phyloP scores from a whole-genome alignment of 1,140 invertebrate species.

The Lepidotrigona ventralis region DNA sequence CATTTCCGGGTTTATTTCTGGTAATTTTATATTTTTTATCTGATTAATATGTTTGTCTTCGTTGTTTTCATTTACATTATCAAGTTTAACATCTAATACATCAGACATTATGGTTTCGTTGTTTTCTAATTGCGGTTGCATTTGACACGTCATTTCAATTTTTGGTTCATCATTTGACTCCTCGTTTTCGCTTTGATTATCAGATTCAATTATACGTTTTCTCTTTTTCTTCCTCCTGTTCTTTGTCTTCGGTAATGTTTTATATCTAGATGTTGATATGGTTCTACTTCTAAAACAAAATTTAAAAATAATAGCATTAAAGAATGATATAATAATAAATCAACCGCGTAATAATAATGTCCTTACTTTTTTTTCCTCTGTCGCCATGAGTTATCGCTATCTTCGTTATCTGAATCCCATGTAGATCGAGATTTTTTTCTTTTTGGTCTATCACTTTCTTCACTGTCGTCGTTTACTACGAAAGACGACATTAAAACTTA shows the following conservation, averaged over 20 bases:
- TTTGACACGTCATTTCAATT: constrained; percentile 36
- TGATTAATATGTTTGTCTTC: constrained; percentile 31
- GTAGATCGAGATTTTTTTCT: constrained; percentile 80
- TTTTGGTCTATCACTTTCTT: constrained; percentile 81
- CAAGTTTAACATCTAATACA: constrained; percentile 25
- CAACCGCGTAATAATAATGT: background rate
- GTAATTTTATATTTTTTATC: constrained; percentile 27
- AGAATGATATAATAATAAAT: background rate
- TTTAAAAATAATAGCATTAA: background rate
- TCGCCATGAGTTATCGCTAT: constrained; percentile 83
- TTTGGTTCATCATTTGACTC: constrained; percentile 69
- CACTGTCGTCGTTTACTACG: constrained; percentile 81
- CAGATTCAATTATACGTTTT: constrained; percentile 78
- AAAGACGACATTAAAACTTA: constrained; percentile 11
- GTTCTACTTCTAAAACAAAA: constrained; percentile 69
- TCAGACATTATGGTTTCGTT: background rate
- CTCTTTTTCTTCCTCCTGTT: constrained; percentile 80
- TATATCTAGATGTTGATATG: constrained; percentile 65
- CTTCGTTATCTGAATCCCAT: constrained; percentile 82
- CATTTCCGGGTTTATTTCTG: constrained; percentile 5
- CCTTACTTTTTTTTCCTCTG: constrained; percentile 78
- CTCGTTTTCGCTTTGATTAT: constrained; percentile 78
- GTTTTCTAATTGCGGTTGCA: constrained; percentile 29
- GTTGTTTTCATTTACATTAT: constrained; percentile 27
- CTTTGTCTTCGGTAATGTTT: constrained; percentile 72